Base-by-base conservation (phyloP, 2,888 invertebrate species). In the Syritta pipiens region DNA sequence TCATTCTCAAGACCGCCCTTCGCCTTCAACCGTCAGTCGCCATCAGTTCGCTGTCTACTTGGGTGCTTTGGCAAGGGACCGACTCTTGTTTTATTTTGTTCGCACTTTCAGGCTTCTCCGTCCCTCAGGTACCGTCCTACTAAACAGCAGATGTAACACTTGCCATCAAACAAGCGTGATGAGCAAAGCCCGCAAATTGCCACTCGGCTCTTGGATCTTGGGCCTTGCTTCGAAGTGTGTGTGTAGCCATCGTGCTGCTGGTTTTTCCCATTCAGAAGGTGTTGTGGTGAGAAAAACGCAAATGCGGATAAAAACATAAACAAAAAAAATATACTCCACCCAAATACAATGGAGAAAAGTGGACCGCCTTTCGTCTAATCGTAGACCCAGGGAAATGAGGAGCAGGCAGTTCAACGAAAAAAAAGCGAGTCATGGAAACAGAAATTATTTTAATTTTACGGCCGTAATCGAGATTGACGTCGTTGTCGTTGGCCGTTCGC, bases 391-490 rank as follows among this genome's bases (percentile, higher is more conserved):
- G 10, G 22, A 22, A 22, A 20, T 12, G 1, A 44, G n/a, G 2
- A 24, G 44, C 1, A 22, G 3, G 10, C 10, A 24, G 2, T n/a
- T n/a, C 24, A 1, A 7, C 1, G 5, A 12, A 10, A 5, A 40
- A 14, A 17, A 48, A 46, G 22, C n/a, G 7, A 40, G 35, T 2
- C 17, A 17, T 32, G 37, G 44, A 42, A 77, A 65, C 69, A 71
- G 48, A 65, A 77, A 77, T 72, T 77, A 77, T 77, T 77, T 77
- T 72, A 77, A 77, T 77, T 77, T 77, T 67, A 77, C 72, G 65
- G 53, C 49, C 65, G 48, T 77, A 77, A 72, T 77, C 53, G 77
- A 71, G 72, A 60, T 68, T 57, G 53, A 60, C 67, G 48, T 77
- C 63, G 63, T 3, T 53, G 24, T n/a, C 20, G 55, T 20, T 30